Percentiles rank a stretch among this genome's conserved stretches.
Conservation (phyloP, 1,140 invertebrate genomes). For the honey bee (Apis mellifera) region Amel_HAv3.1 CM009936.2:17537501-17538000, state of each 20-base stretch:
- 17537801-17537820: conserved; percentile 41
- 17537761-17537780: neutral
- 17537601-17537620: conserved; percentile 82
- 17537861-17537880: neutral
- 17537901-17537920: neutral
- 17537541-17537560: conserved; percentile 77
- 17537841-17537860: conserved; percentile 13
- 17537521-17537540: neutral
- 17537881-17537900: neutral
- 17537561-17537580: conserved; percentile 82
- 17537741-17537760: conserved; percentile 74
- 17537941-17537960: neutral
- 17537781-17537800: conserved; percentile 46
- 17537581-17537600: conserved; percentile 83
- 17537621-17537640: conserved; percentile 79
- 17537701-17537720: conserved; percentile 74
- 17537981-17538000: too few relatives aligned
- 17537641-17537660: conserved; percentile 81
- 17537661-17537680: conserved; percentile 64
- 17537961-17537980: neutral
- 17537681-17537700: conserved; percentile 23
- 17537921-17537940: neutral
- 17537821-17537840: conserved; percentile 56
- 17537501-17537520: neutral
- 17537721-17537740: conserved; percentile 83